A percentile compares a stretch with the other conserved stretches of the same genome.
phyloP scores from a whole-genome alignment of 2,888 invertebrate species.

The Kryphioiulus occultus region DNA sequence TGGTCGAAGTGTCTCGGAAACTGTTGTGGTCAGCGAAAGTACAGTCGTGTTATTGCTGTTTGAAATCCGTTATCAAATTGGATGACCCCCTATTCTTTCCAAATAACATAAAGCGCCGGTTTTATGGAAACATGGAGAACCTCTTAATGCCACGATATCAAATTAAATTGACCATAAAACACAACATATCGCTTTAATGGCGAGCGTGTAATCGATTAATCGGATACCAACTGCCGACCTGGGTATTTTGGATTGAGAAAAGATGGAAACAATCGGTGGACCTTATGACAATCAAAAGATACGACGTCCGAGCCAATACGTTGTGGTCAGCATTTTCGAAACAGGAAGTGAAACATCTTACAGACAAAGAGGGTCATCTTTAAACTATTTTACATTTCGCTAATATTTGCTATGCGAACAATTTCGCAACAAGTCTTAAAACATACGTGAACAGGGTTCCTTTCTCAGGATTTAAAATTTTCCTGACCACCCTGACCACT shows the following conservation, averaged over 20 bases:
- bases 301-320: neutral
- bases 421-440: too few species aligned
- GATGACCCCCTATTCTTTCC: neutral
- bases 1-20: neutral
- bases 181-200: neutral
- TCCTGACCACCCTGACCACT: too few species aligned
- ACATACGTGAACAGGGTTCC: too few species aligned
- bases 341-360: too few species aligned
- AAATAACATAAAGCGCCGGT: neutral
- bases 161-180: conserved; percentile 28
- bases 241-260: neutral
- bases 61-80: neutral
- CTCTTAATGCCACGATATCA: conserved; percentile 7
- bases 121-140: conserved; percentile 12
- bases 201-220: conserved; percentile 6
- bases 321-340: too few species aligned
- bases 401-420: too few species aligned
- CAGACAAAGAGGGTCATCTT: too few species aligned
- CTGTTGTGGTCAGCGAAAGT: neutral
- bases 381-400: too few species aligned
- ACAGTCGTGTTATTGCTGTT: neutral
- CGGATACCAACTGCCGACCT: neutral
- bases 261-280: neutral
- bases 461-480: too few species aligned
- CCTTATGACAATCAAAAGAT: neutral